A percentile compares a stretch with the other conserved stretches of the same genome.
Evolutionary conservation across 2,113 vertebrate species (phyloP).

Genomic region (Polypterus senegalus): DNA sequence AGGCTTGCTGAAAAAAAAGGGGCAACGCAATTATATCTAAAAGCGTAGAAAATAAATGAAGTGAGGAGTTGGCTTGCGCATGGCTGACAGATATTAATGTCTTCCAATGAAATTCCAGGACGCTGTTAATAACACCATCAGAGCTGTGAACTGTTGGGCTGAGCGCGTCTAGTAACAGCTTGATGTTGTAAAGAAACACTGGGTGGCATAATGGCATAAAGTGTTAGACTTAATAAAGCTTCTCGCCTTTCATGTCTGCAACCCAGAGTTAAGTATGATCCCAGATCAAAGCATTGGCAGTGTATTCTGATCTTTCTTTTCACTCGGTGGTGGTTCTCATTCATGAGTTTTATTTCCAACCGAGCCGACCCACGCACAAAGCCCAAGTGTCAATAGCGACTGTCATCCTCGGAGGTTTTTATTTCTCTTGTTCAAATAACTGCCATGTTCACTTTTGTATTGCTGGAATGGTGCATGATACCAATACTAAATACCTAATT

Average conservation of each 20-base stretch:
- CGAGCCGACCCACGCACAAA: no score
- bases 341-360: no score
- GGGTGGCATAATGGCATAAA: not conserved
- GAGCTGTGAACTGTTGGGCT: conserved; percentile 10
- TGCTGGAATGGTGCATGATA: no score
- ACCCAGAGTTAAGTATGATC: not conserved
- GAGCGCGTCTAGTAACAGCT: conserved; percentile 20
- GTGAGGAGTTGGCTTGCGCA: conserved; percentile 44
- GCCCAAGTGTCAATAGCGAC: no score
- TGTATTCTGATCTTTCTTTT: conserved; percentile 1
- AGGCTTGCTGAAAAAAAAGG: conserved; percentile 48
- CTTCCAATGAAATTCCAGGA: conserved; percentile 29
- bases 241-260: conserved; percentile 1
- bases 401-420: no score
- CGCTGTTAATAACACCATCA: conserved; percentile 34
- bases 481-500: no score
- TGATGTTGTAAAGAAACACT: conserved; percentile 28
- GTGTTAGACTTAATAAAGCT: conserved; percentile 1
- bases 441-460: no score
- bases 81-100: conserved; percentile 44
- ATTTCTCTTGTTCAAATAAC: no score
- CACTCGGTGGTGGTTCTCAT: no score
- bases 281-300: not conserved
- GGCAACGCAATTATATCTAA: conserved; percentile 62
- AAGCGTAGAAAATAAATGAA: conserved; percentile 52